Evolutionary conservation across 2,113 vertebrate species (phyloP).

Genomic region (Varanus salvator): DNA sequence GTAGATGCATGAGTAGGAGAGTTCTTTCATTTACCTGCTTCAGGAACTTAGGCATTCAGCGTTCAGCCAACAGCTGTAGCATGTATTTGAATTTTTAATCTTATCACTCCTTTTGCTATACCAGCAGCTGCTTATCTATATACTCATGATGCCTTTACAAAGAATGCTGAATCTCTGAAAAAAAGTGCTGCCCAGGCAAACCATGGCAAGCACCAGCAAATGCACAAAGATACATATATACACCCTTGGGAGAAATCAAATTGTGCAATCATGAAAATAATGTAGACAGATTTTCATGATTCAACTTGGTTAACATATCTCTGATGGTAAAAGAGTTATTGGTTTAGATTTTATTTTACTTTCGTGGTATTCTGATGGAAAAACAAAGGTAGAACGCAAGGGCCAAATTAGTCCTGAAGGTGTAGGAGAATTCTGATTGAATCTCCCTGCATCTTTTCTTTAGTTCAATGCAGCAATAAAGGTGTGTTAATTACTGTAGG

Average conservation of each 20-base stretch:
- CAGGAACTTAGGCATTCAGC: slow-evolving; percentile 31
- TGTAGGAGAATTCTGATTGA: no score
- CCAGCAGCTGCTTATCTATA: slow-evolving; percentile 5
- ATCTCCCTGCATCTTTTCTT: not conserved
- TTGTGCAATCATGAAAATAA: not conserved
- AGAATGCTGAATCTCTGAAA: not conserved
- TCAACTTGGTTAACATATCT: not conserved
- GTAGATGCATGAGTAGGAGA: slow-evolving; percentile 8
- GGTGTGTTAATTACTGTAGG: not conserved
- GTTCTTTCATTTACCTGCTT: slow-evolving; percentile 30
- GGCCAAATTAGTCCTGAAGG: not conserved
- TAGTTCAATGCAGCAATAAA: not conserved
- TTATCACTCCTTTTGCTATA: not conserved
- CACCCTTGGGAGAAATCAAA: not conserved
- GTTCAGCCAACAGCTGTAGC: not conserved
- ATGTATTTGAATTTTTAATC: not conserved
- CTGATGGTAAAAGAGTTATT: not conserved
- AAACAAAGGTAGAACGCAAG: not conserved
- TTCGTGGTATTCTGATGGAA: not conserved
- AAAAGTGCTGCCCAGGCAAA: not conserved
- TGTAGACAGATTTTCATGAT: not conserved
- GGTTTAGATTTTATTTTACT: not conserved
- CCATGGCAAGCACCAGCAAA: not conserved
- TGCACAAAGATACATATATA: not conserved
- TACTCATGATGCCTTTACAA: not conserved